Evolutionary conservation across 2,113 vertebrate genomes (phyloP).

Genomic region (Speoplatyrhinus poulsoni): DNA sequence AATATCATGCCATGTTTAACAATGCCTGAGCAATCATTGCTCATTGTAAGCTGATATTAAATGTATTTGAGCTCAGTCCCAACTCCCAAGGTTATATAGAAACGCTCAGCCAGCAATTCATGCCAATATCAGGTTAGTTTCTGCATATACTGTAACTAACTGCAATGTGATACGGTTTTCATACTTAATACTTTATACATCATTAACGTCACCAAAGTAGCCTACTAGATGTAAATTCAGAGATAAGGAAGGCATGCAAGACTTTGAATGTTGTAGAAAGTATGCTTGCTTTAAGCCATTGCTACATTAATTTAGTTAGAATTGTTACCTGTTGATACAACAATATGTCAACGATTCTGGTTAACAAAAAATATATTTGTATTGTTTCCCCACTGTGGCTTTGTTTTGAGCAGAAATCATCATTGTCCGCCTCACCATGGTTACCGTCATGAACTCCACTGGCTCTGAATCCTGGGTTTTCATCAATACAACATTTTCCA

Average conservation of each 20-base stretch:
- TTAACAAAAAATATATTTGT: too few species aligned
- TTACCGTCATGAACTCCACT: slow-evolving; percentile 40
- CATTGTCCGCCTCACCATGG: slow-evolving; percentile 2
- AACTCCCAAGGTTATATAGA: not conserved
- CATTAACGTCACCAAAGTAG: too few species aligned
- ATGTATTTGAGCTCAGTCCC: not conserved
- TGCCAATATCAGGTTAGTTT: not conserved
- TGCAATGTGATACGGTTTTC: not conserved
- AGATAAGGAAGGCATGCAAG: too few species aligned
- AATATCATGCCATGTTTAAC: too few species aligned
- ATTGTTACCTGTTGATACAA: too few species aligned
- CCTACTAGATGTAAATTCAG: too few species aligned
- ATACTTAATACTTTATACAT: too few species aligned
- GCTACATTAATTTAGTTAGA: too few species aligned
- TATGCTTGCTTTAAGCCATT: too few species aligned
- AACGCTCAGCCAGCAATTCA: not conserved
- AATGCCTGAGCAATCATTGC: not conserved
- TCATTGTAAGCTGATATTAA: not conserved
- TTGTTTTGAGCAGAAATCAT: not conserved
- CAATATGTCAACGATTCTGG: too few species aligned
- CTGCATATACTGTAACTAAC: not conserved
- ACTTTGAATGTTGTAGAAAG: too few species aligned
- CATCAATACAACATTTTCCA: slow-evolving; percentile 61
- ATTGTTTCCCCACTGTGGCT: not conserved
- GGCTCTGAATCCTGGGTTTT: slow-evolving; percentile 49